Evolutionary conservation across 2,113 vertebrate genomes (phyloP), one percentile per base, ranked within the genome.

Genomic region (Pygoscelis antarcticus): DNA sequence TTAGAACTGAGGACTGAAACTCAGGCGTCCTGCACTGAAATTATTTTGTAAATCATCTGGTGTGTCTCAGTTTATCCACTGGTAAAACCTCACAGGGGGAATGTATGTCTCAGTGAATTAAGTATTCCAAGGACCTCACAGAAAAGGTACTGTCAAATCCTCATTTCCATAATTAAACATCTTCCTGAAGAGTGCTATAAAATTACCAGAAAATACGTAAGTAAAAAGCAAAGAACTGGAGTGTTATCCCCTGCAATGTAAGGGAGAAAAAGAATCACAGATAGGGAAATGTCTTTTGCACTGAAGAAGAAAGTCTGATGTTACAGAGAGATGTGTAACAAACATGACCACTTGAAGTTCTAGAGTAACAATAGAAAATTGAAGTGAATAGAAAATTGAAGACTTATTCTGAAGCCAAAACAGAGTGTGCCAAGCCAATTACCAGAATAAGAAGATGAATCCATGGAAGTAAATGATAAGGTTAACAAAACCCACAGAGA

Each of bases 401-500:
- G 82, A 38, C 23, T 64, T 71, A 21, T 27, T 66, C 71, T 57
- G 82, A 70, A 88, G 29, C 32, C 74, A 87, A 78, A 81, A 36
- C 30, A n/a, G 22, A 25, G 70, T 30, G 7, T 55, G 62, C 44
- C 55, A 51, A 75, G 58, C 10, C 62, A 62, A 32, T 40, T n/a
- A 70, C 84, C 62, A 86, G 60, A 87, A 88, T 32, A 74, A 85
- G 61, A 72, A 6, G 51, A 88, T 11, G 54, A 94, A 88, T n/a
- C 58, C 84, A 58, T 47, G 58, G 82, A 80, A 95, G 83, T 74
- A 96, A 95, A 92, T 87, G 14, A 79, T 13, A 83, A 64, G 22
- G 46, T 74, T 76, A 51, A 65, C 54, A 94, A 96, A 97, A 95
- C 46, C 93, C 91, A 93, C 81, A 83, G 44, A 71, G 65, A 71